Evolutionary conservation across 2,113 vertebrate genomes (phyloP), one percentile per base, ranked within the genome.

Genomic region (Carlito syrichta): DNA sequence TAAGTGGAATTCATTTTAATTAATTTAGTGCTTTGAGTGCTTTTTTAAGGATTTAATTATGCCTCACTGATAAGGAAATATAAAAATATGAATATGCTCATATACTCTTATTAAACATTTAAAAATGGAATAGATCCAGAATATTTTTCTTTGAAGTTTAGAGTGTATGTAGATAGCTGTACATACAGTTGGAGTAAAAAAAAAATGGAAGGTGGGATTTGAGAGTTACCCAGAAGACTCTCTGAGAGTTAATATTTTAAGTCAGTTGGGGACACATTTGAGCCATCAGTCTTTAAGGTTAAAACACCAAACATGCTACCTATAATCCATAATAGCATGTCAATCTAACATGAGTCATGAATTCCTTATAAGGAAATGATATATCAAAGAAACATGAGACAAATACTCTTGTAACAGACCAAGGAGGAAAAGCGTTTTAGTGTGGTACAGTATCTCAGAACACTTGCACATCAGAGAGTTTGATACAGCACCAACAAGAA

Each of bases 1-100:
- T 98, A 95, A 69, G 0, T 32, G 17, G 52, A 1, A 95, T 94
- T 91, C 93, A 84, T 86, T 56, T 71, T 93, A 82, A 96, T 97
- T 97, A 97, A 97, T 69, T 69, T 48, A 48, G 79, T 30, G 1
- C 76, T 97, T 92, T 95, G 22, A 91, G 97, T 97, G 50, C 17
- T 9, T 0, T 96, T 97, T 87, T 50, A 69, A 76, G 32, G 54
- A 52, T 92, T 89, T 30, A 84, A 82, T 96, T 95, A 93, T 56
- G 85, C 27, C 27, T 96, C 3, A 0, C 8, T 87, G 94, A 76
- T 87, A 87, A 94, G 97, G 60, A 97, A 89, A 91, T 32, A 69
- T 22, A 43, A 45, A 96, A 96, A 97, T 97, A 88, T 95, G 78
- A 96, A 48, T 40, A 95, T 50, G 50, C 71, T 79, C 77, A 94